phyloP scores from a whole-genome alignment of 1,140 invertebrate genomes.

The Drosophila ambigua region DNA sequence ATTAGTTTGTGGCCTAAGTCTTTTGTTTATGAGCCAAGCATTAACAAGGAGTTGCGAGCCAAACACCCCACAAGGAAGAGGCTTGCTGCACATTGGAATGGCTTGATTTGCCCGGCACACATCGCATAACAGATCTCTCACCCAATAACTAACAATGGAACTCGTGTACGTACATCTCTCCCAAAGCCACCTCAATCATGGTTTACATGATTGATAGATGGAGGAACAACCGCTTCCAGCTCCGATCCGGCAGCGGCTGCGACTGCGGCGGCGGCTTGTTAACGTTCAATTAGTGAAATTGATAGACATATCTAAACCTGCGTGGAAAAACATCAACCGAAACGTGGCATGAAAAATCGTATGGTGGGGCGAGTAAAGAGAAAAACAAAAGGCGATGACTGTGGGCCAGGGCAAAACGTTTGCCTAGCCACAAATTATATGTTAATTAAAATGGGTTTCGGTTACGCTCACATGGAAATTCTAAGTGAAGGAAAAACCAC shows the following conservation, averaged over 20 bases:
- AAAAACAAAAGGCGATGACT: conserved; percentile 14
- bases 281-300: conserved; percentile 82
- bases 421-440: conserved; percentile 62
- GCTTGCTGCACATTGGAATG: conserved; percentile 11
- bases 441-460: conserved; percentile 68
- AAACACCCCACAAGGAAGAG: conserved; percentile 21
- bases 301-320: conserved; percentile 68
- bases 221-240: conserved; percentile 48
- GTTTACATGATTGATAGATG: conserved; percentile 74
- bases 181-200: conserved; percentile 28
- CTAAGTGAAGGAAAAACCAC: conserved; percentile 56
- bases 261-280: conserved; percentile 59
- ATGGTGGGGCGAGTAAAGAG: not conserved
- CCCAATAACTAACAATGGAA: conserved; percentile 57
- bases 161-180: not conserved
- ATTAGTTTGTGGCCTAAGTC: conserved; percentile 60
- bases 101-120: not conserved
- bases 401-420: conserved; percentile 38
- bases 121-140: conserved; percentile 29
- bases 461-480: conserved; percentile 68
- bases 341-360: conserved; percentile 38
- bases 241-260: conserved; percentile 1
- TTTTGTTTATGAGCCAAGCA: conserved; percentile 59
- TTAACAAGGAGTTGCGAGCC: conserved; percentile 31
- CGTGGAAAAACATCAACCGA: conserved; percentile 49